Conservation (phyloP, 2,797 vertebrate genomes). For the Champsocephalus esox region DNA sequence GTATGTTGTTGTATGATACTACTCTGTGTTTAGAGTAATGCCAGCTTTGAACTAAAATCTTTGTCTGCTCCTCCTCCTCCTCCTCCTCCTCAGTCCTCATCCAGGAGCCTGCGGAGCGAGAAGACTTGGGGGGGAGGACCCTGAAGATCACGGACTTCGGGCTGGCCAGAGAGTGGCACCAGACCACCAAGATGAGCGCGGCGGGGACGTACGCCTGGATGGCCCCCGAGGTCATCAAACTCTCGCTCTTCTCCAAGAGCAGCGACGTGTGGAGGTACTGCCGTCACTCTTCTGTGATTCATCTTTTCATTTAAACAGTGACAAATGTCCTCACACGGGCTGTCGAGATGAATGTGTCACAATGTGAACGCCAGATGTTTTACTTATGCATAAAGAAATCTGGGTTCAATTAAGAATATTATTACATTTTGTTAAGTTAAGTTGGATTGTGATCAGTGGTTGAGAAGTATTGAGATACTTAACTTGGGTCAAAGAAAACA, state of each 20-base stretch:
- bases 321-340: background rate
- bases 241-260: conserved; percentile 95
- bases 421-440: background rate
- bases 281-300: background rate
- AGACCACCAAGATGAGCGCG: conserved; percentile 94
- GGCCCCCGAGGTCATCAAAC: conserved; percentile 94
- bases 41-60: background rate
- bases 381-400: background rate
- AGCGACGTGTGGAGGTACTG: conserved; percentile 94
- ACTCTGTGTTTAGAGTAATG: background rate
- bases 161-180: conserved; percentile 93
- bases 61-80: conserved; percentile 3
- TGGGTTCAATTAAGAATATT: background rate
- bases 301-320: background rate
- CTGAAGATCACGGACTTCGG: conserved; percentile 96
- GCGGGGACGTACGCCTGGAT: conserved; percentile 96
- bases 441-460: background rate
- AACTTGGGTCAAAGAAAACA: background rate
- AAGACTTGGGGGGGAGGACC: conserved; percentile 86
- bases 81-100: conserved; percentile 86
- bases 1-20: background rate
- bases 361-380: background rate
- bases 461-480: background rate
- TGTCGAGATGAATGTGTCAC: background rate
- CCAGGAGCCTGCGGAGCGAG: conserved; percentile 88